A percentile compares a stretch with the other conserved stretches of the same genome.
Evolutionary conservation across 2,888 invertebrate genomes (phyloP).

Genomic region (Noctuana brunneofusca): DNA sequence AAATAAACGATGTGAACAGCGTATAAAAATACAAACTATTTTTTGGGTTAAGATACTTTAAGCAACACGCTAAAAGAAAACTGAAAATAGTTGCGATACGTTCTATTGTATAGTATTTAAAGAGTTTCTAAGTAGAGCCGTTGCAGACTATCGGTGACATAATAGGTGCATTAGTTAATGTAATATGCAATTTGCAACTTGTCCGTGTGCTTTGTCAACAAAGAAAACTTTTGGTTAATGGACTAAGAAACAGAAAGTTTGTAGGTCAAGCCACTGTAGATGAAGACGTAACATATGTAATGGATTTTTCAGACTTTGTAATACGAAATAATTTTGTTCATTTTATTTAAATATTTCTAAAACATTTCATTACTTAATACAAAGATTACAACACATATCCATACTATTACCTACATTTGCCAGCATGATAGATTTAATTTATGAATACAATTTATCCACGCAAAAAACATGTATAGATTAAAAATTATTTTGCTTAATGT

Average conservation of each 20-base stretch:
- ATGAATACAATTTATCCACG: too few relatives aligned
- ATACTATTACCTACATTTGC: too few relatives aligned
- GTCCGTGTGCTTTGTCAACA: not conserved
- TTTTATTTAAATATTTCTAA: not conserved
- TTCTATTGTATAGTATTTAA: not conserved
- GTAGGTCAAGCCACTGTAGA: not conserved
- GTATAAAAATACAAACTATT: not conserved
- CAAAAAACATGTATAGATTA: too few relatives aligned
- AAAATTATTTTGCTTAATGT: too few relatives aligned
- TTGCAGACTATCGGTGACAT: constrained; percentile 7
- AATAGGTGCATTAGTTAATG: constrained; percentile 1
- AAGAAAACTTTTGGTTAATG: not conserved
- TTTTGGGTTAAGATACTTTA: not conserved
- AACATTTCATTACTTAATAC: too few relatives aligned
- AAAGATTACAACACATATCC: too few relatives aligned
- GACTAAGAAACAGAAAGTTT: not conserved
- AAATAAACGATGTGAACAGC: not conserved
- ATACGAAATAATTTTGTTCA: not conserved
- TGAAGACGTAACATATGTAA: not conserved
- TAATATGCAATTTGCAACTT: not conserved
- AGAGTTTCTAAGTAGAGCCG: not conserved
- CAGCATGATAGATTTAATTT: too few relatives aligned
- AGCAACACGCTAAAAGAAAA: not conserved
- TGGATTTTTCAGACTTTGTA: not conserved
- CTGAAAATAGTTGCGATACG: not conserved